Evolutionary conservation across 1,140 invertebrate species (phyloP).

Genomic region (Drosophila parvula): DNA sequence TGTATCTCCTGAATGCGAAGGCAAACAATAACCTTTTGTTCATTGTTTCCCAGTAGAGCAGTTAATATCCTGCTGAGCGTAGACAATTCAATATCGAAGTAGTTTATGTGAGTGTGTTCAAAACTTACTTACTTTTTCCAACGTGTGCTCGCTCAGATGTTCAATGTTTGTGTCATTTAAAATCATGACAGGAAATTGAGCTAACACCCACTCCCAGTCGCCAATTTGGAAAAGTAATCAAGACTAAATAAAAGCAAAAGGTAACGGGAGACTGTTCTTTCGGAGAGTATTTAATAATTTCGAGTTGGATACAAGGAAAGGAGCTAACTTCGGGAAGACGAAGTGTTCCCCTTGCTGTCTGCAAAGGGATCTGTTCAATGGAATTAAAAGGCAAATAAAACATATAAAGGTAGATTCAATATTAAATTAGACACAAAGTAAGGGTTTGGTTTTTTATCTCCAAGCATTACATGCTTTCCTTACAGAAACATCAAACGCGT

Average conservation of each 20-base stretch:
- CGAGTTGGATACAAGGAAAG: too few relatives aligned
- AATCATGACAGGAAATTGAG: background rate
- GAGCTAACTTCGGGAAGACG: too few relatives aligned
- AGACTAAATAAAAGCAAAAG: background rate
- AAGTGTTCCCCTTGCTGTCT: too few relatives aligned
- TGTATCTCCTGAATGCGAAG: conserved; percentile 1
- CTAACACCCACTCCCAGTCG: background rate
- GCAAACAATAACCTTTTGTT: conserved; percentile 44
- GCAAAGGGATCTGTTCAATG: too few relatives aligned
- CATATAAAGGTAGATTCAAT: too few relatives aligned
- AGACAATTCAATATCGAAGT: background rate
- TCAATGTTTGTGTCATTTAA: background rate
- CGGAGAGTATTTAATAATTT: too few relatives aligned
- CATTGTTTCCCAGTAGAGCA: conserved; percentile 2
- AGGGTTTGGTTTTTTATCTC: too few relatives aligned
- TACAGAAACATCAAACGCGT: too few relatives aligned
- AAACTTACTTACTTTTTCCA: background rate
- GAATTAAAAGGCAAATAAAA: too few relatives aligned
- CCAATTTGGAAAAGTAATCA: background rate
- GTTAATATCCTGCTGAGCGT: conserved; percentile 35
- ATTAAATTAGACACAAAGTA: too few relatives aligned
- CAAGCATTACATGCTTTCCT: too few relatives aligned
- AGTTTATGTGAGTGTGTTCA: background rate
- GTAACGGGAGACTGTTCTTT: too few relatives aligned
- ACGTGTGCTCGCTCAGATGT: conserved; percentile 1